Evolutionary conservation across 2,113 vertebrate species (phyloP), one percentile per base, ranked within the genome.

Genomic region (Thymallus thymallus): DNA sequence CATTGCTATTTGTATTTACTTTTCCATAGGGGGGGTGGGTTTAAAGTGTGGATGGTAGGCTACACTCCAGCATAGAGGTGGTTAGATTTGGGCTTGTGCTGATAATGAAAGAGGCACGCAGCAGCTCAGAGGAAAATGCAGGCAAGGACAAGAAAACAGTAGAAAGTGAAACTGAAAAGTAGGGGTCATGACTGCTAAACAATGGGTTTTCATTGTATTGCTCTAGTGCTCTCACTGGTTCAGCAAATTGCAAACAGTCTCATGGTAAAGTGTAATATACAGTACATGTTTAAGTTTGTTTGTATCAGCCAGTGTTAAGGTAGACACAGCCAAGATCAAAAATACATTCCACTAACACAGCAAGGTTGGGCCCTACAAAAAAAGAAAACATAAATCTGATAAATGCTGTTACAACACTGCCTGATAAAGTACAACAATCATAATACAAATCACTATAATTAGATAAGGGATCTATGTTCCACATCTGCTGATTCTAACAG

Each of bases 91-190:
- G 6, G 12, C 58, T 73, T 61, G 22, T 23, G 35, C 60, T 20
- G 55, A 23, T 71, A 71, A 68, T 22, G 64, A 74, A 68, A 81
- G 68, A 69, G 74, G 46, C 74, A 76, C 70, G 72, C 55, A 76
- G 74, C 68, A 81, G 68, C 67, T 75, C 23, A 48, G 23, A 71
- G 68, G 29, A 62, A 72, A 75, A 63, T 58, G 16, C 29, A 68
- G 62, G 72, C 63, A 67, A 71, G 45, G 71, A 71, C 68, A 74
- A 68, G 68, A 68, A 75, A 68, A 41, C 29, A 29, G 30, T 51
- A 66, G 29, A 66, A 66, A 30, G 29, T 63, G 62, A 76, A 75
- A 45, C 12, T 23, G 46, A 22, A 46, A 72, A 66, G 26, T 18
- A 14, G 22, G 60, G 51, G 75, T 45, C 64, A 55, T 55, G 71